Evolutionary conservation across 1,140 invertebrate species (phyloP), one percentile per base, ranked within the genome.

Genomic region (Micrasema minimum): DNA sequence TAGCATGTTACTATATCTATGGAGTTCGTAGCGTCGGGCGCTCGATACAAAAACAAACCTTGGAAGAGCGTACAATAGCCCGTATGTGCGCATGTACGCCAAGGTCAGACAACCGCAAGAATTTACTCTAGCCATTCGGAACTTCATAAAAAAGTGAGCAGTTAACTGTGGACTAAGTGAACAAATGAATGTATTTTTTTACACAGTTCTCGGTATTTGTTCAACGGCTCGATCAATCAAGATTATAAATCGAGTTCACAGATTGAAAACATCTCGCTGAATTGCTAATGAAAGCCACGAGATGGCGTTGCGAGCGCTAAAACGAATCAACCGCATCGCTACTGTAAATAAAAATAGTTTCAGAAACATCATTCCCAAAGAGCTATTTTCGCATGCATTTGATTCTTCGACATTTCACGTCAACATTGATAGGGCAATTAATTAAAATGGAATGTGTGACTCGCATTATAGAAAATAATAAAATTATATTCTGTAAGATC

Each of bases 361-460:
- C 2, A 3, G 10, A 22, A 16, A 14, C 41, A 12, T 12, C 1
- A 6, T 46, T 9, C 2, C 22, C 10, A 1, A 64, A 46, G 23
- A n/a, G 5, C 38, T 46, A 64, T 26, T n/a, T 45, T 64, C 14
- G 59, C 22, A 2, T 64, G 31, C 2, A 1, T 7, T 64, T 10
- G n/a, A 31, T 14, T 38, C 10, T 11, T 35, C 2, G 43, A 22
- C 59, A 31, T 62, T 9, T 20, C 2, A 18, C 2, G 43, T 31
- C 14, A 46, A 4, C 5, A 14, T 1, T 11, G 6, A 14, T 14
- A 46, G n/a, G 38, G 2, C 37, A 67, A 43, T 67, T 50, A 67
- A 66, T 67, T 67, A 67, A 67, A 67, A 67, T 53, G 20, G 50
- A 67, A 55, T 45, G 65, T 67, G 48, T 37, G 65, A 67, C 37